A percentile compares a stretch with the other conserved stretches of the same genome.
These are phyloP conservation scores for Leptinotarsa defecta DNA, from an alignment of 1,140 invertebrate species.

Conservation along the genomic window DNA sequence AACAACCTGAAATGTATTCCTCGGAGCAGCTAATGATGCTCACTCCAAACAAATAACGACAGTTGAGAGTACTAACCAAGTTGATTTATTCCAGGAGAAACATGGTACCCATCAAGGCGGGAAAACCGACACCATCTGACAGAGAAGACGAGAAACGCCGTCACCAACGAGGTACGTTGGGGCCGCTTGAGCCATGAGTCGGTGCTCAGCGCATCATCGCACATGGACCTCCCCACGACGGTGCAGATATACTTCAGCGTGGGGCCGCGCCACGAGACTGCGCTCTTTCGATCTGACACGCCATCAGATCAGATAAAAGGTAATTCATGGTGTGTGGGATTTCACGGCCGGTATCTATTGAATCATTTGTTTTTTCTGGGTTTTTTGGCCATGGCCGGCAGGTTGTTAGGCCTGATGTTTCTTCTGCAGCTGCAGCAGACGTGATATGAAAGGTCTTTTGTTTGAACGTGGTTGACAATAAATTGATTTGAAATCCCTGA, in stretches of 20 bases:
- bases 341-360: no score
- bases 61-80: no score
- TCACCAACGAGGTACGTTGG: constrained; percentile 3
- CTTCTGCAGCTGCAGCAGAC: no score
- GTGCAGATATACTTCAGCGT: constrained; percentile 60
- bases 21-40: no score
- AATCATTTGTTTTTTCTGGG: neutral
- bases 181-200: constrained; percentile 49
- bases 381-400: neutral
- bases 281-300: constrained; percentile 59
- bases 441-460: no score
- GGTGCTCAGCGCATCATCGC: constrained; percentile 36
- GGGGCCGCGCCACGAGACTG: constrained; percentile 60
- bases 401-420: neutral
- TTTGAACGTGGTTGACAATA: no score
- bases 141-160: neutral
- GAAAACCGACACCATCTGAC: neutral
- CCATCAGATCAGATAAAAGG: constrained; percentile 55
- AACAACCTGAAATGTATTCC: no score
- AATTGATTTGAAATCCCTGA: no score
- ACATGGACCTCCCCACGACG: constrained; percentile 53
- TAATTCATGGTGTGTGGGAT: constrained; percentile 24
- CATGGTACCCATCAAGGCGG: neutral
- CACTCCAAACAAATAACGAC: no score
- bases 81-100: constrained; percentile 9